Evolutionary conservation across 2,797 vertebrate genomes (phyloP), one percentile per base, ranked within the genome.

Genomic region (Oophaga sylvatica): DNA sequence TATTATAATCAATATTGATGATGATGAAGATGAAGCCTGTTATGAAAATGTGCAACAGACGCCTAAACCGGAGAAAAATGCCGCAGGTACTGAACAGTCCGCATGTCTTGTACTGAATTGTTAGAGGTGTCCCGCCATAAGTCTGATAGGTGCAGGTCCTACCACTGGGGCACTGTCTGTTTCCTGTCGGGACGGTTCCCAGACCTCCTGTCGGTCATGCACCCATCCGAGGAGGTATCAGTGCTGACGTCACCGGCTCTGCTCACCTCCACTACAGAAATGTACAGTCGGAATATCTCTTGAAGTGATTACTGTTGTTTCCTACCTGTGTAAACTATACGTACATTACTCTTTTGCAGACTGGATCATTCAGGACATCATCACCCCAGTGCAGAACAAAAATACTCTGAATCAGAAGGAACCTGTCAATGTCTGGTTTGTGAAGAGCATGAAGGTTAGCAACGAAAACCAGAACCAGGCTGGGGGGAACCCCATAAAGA

Each of bases 1-100:
- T 8, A 68, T 82, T 53, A 53, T 67, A 26, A 45, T 82, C 22
- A 82, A 65, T 6, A 67, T 82, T 26, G 80, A 82, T 67, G 80
- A 81, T 68, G 80, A 81, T 10, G 60, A 81, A 11, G 80, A 67
- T 1, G 80, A 82, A 5, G 80, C 29, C 0, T 45, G 17, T 67
- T 48, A 11, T 68, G 26, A 56, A 68, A 68, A 68, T 29, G 2
- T 68, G 10, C 62, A 45, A 17, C 1, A 48, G 63, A 7, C 80
- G 1, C 60, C 10, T 29, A 67, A 67, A 31, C 10, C 29, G 59
- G 35, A 48, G 20, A 20, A 60, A 22, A 59, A 59, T 17, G 1
- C 31, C 26, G 22, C 20, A 76, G 83, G 83, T 35, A 19, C 15
- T 17, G 1, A 19, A 73, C 16, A 45, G 41, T 35, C 35, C 35